Base-by-base conservation (phyloP, 1,140 invertebrate species). In the Eubasilissa regina region DNA sequence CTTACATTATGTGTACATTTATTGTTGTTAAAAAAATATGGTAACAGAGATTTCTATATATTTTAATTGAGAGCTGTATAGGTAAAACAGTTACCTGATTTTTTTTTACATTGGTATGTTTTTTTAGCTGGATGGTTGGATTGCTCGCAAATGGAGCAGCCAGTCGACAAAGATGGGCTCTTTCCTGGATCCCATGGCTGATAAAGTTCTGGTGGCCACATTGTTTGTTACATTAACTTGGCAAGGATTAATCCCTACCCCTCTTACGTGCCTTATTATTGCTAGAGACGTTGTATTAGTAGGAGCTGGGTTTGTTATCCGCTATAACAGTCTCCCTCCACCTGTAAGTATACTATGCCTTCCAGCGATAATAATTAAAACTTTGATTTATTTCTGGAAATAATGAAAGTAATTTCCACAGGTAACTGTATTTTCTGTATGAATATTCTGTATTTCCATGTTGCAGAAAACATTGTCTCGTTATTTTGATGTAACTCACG, bases 141-240 rank as follows among this genome's bases (percentile, higher is more conserved):
- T 99, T 85, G 98, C 98, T 11, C 92, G 98, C 70, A 95, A 94
- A 70, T 98, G 96, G 92, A 92, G 93, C 68, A 95, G 94, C 66
- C 98, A 99, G 87, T 93, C 95, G 13, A 96, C 97, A 35, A 96
- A 95, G 85, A 91, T 98, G 81, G 98, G 98, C 8, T 97, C 96
- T 81, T 97, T 98, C 86, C 85, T 99, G n/a, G 98, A 99, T 89
- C 98, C 98, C 11, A 92, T 98, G 87, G 98, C 98, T n/a, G 98
- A 99, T 87, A 99, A 99, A 90, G 90, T 99, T 15, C 90, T 99
- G 6, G 93, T 99, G 80, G 95, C 93, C 11, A 96, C 95, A 12
- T 87, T 99, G 47, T 97, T 97, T 85, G 85, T 98, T 25, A 93
- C 96, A 0, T 88, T 99, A 35, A 96, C 97, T 10, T 95, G 94